Evolutionary conservation across 2,797 vertebrate species (phyloP), one percentile per base, ranked within the genome.

Genomic region (Onychomys arenicola): DNA sequence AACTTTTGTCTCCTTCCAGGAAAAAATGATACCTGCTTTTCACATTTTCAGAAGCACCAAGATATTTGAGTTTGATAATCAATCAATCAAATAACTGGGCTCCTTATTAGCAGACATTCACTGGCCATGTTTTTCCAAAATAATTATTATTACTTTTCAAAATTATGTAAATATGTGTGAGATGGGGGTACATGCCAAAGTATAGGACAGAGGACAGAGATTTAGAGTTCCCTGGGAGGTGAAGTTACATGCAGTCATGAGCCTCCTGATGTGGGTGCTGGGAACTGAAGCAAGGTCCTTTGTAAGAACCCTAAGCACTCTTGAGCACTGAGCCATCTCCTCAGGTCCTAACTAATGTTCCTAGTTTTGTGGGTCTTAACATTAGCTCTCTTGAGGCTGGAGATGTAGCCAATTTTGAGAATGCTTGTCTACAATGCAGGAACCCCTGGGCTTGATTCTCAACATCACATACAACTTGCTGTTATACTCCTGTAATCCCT

Each of bases 301-400:
- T n/a, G 12, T 8, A 37, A 86, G 32, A 69, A 21, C 12, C 2
- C 0, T 37, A 69, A 69, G 13, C 4, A n/a, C 23, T 69, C 34
- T 65, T 69, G 21, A 52, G 63, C 10, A 16, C 13, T 37, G 43
- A 86, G 19, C 14, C 4, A n/a, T 25, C 7, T 69, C 32, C 37
- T 86, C 46, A 17, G 46, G 12, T 52, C 34, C 4, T 34, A 25
- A 10, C 9, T 32, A 19, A 67, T 65, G 17, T 52, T 95, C 93
- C 67, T 83, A 43, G n/a, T 71, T 77, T 75, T 71, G 89, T 49
- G 65, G 10, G 9, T 40, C n/a, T 96, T 93, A 87, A 46, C 23
- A 11, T 80, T 96, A 77, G 59, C 52, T 63, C 7, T 29, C 46
- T 46, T 13, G 6, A 4, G 12, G 3, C 3, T 76, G 6, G 2